Evolutionary conservation across 1,140 invertebrate genomes (phyloP).

Genomic region (Lerema accius): DNA sequence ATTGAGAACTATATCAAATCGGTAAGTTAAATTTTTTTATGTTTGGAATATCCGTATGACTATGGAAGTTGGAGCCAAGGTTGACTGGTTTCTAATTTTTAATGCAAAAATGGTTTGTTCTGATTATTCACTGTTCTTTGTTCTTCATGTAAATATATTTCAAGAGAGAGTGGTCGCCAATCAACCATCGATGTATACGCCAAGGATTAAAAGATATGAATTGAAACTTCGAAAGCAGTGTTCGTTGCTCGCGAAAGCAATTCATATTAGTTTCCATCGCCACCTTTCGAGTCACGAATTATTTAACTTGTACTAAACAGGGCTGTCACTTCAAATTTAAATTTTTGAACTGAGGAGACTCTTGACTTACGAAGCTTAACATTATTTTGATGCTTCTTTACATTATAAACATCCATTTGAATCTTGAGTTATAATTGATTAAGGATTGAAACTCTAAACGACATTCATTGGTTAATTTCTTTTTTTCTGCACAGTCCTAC

Average conservation of each 20-base stretch:
- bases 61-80: slow-evolving; percentile 37
- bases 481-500: slow-evolving; percentile 48
- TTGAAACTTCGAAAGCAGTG: slow-evolving; percentile 9
- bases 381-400: too few relatives aligned
- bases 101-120: slow-evolving; percentile 37
- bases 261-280: slow-evolving; percentile 3
- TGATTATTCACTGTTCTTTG: slow-evolving; percentile 23
- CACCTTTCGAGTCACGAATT: slow-evolving; percentile 1
- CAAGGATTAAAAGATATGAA: slow-evolving; percentile 11
- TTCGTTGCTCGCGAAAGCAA: slow-evolving; percentile 8
- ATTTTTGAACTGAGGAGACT: neutral
- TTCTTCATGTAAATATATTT: slow-evolving; percentile 33
- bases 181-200: slow-evolving; percentile 14
- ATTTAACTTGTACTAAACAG: neutral
- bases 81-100: slow-evolving; percentile 40
- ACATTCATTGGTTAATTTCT: slow-evolving; percentile 32
- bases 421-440: slow-evolving; percentile 15
- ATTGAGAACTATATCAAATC: slow-evolving; percentile 79
- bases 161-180: slow-evolving; percentile 2
- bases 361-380: neutral
- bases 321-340: neutral
- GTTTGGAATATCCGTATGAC: slow-evolving; percentile 25
- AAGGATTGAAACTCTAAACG: slow-evolving; percentile 24
- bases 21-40: slow-evolving; percentile 62
- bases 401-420: neutral